Conservation (phyloP, 2,113 vertebrate genomes). For the human region DNA sequence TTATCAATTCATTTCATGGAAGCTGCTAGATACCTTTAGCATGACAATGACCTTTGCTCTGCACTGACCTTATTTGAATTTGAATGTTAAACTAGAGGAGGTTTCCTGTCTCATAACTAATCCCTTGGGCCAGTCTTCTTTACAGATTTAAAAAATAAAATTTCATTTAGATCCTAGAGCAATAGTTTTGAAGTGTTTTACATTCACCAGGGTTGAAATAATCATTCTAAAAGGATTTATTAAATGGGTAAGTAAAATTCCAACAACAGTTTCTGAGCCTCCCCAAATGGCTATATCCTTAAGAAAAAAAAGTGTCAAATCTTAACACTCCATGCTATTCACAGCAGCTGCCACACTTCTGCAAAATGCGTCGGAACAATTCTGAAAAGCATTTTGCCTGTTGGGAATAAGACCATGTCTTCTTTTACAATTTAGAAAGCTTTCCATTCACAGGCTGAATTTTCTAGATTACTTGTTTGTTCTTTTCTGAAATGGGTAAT, state of each 20-base stretch:
- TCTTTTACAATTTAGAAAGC: conserved; percentile 66
- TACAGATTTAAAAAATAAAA: conserved; percentile 3
- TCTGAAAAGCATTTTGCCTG: conserved; percentile 54
- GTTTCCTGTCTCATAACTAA: conserved; percentile 24
- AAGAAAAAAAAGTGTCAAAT: conserved; percentile 67
- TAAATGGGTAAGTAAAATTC: conserved; percentile 71
- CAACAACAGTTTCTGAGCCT: conserved; percentile 64
- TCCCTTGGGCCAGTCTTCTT: not conserved
- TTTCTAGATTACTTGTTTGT: conserved; percentile 71
- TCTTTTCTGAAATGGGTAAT: conserved; percentile 72
- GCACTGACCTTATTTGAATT: conserved; percentile 19
- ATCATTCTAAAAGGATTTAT: conserved; percentile 48
- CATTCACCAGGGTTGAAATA: conserved; percentile 33
- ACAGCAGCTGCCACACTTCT: conserved; percentile 73
- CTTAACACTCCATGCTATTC: conserved; percentile 70
- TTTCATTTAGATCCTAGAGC: conserved; percentile 29
- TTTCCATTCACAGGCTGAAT: conserved; percentile 50
- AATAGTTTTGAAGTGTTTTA: conserved; percentile 40
- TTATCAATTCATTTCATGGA: not conserved
- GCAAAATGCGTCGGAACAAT: conserved; percentile 48
- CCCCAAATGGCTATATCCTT: conserved; percentile 73
- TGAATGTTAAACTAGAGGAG: conserved; percentile 5
- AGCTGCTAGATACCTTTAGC: not conserved
- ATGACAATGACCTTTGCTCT: conserved; percentile 46
- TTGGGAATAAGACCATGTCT: conserved; percentile 53